phyloP scores from a whole-genome alignment of 2,113 vertebrate genomes.

The Plecturocebus donacophilus region DNA sequence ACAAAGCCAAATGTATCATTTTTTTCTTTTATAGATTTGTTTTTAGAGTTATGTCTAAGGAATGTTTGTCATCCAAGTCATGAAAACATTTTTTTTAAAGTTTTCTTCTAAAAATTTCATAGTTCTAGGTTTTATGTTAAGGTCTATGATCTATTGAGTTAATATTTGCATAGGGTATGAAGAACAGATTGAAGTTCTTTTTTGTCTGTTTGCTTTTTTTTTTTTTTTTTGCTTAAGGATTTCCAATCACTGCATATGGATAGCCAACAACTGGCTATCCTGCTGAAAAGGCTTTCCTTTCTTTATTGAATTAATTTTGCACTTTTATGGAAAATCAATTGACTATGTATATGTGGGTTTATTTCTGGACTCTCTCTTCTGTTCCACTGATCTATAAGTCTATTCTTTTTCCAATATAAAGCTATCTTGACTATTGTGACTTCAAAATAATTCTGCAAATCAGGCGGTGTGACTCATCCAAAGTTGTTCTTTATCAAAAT shows the following conservation, averaged over 20 bases:
- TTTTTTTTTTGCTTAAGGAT: background rate
- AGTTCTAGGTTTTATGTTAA: slow-evolving; percentile 40
- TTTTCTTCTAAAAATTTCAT: background rate
- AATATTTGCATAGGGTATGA: background rate
- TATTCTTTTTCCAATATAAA: background rate
- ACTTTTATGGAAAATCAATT: slow-evolving; percentile 3
- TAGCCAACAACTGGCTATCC: background rate
- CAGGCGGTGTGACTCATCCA: background rate
- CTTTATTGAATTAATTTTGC: background rate
- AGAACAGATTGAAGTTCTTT: background rate
- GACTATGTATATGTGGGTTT: background rate
- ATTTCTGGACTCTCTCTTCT: slow-evolving; percentile 38
- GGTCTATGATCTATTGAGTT: background rate
- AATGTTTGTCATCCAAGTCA: background rate
- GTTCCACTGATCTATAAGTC: slow-evolving; percentile 9
- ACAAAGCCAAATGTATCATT: slow-evolving; percentile 7
- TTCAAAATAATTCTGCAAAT: slow-evolving; percentile 47
- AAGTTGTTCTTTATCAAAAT: slow-evolving; percentile 50
- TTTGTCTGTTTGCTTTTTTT: background rate
- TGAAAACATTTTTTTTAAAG: slow-evolving; percentile 12
- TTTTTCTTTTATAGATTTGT: slow-evolving; percentile 33
- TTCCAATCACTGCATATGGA: background rate
- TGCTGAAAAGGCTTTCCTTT: background rate
- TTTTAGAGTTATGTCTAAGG: background rate
- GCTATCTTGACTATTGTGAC: background rate